Percentiles rank a stretch among this genome's conserved stretches.
Conservation (phyloP, 2,113 vertebrate species). For the Notothenia coriiceps region DNA sequence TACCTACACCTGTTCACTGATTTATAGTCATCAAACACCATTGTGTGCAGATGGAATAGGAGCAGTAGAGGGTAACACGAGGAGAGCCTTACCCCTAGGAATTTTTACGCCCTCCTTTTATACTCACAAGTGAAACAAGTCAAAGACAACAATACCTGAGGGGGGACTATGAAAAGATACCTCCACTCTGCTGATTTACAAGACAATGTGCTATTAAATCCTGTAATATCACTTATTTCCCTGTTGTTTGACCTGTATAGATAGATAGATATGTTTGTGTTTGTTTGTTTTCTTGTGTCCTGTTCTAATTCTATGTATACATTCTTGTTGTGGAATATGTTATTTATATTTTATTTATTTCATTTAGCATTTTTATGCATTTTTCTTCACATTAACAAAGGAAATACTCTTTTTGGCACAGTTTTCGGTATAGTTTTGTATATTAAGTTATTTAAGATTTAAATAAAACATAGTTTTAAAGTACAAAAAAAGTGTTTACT, state of each 20-base stretch:
- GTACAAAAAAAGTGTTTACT: background rate
- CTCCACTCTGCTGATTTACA: background rate
- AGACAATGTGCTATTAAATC: constrained; percentile 18
- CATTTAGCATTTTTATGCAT: background rate
- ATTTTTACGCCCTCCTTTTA: constrained; percentile 60
- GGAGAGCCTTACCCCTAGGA: constrained; percentile 45
- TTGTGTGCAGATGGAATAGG: constrained; percentile 63
- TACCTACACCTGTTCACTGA: constrained; percentile 53
- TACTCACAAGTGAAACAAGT: constrained; percentile 61
- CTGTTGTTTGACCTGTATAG: background rate
- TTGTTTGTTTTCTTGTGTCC: background rate
- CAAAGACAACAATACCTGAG: constrained; percentile 56
- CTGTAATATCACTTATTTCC: background rate
- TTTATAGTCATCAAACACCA: constrained; percentile 53
- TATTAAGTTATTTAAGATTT: background rate
- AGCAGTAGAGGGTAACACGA: constrained; percentile 60
- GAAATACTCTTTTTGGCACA: background rate
- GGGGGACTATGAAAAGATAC: constrained; percentile 30
- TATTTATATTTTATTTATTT: background rate
- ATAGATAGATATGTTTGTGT: background rate
- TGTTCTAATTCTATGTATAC: background rate
- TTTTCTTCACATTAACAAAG: background rate
- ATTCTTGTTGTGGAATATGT: background rate
- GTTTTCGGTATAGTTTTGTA: background rate
- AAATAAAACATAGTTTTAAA: background rate